Conservation (phyloP, 2,113 vertebrate genomes). For the Noturus placidus region DNA sequence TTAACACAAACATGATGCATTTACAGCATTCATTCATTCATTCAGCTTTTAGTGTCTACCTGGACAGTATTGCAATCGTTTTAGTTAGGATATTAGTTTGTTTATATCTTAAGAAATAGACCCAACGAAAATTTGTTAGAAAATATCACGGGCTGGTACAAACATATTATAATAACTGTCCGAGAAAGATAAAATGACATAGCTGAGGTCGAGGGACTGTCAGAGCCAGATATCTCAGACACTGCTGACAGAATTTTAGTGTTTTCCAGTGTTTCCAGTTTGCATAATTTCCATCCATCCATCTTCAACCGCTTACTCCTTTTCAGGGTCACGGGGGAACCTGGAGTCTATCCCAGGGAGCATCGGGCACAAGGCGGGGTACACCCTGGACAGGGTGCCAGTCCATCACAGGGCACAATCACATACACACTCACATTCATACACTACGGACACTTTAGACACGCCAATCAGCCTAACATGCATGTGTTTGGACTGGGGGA, state of each 20-base stretch:
- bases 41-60: neutral
- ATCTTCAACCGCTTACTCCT: too few species aligned
- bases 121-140: neutral
- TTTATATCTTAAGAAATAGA: neutral
- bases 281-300: too few species aligned
- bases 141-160: neutral
- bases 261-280: neutral
- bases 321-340: too few species aligned
- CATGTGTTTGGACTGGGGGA: too few species aligned
- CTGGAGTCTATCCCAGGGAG: too few species aligned
- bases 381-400: too few species aligned
- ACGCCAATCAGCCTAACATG: too few species aligned
- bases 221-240: neutral
- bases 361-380: too few species aligned
- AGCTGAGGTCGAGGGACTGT: neutral
- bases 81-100: neutral
- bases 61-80: neutral
- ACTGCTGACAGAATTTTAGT: neutral
- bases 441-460: too few species aligned
- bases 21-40: neutral
- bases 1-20: neutral
- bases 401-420: too few species aligned
- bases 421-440: too few species aligned
- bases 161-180: neutral
- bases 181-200: too few species aligned